A percentile compares a stretch with the other conserved stretches of the same genome.
phyloP scores from a whole-genome alignment of 2,888 invertebrate genomes.

The Dinocampus coccinellae region DNA sequence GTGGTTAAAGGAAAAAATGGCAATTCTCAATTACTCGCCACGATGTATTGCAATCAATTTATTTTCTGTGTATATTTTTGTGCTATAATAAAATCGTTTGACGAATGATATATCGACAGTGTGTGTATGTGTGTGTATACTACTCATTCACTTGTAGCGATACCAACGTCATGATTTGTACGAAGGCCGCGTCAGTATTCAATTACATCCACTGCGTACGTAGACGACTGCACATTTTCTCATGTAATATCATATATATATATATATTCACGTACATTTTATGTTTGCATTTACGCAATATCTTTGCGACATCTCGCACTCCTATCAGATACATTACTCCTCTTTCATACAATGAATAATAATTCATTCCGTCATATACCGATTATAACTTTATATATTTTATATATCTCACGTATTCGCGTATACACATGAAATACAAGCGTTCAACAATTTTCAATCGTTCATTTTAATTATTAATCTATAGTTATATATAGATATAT shows the following conservation, averaged over 20 bases:
- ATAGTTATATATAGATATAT: conserved; percentile 1
- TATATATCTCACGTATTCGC: neutral
- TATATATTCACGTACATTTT: too few species aligned
- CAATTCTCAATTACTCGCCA: neutral
- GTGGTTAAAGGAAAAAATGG: neutral
- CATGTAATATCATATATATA: neutral
- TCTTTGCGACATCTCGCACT: conserved; percentile 16
- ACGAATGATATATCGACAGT: neutral
- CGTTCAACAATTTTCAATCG: neutral
- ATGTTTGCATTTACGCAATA: neutral
- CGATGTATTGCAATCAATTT: neutral
- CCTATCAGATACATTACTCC: neutral
- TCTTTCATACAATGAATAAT: neutral
- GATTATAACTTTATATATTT: neutral
- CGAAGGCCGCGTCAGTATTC: conserved; percentile 39
- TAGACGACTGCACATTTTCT: neutral
- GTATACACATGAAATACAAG: neutral
- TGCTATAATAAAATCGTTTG: neutral
- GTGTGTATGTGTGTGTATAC: neutral
- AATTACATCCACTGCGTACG: conserved; percentile 26
- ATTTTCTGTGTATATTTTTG: neutral
- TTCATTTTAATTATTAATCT: neutral
- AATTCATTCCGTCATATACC: neutral
- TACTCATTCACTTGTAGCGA: neutral
- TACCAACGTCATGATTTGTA: conserved; percentile 14